Percentiles rank a stretch among this genome's conserved stretches.
Evolutionary conservation across 2,888 invertebrate genomes (phyloP).

Genomic region (Lobophora halterata): DNA sequence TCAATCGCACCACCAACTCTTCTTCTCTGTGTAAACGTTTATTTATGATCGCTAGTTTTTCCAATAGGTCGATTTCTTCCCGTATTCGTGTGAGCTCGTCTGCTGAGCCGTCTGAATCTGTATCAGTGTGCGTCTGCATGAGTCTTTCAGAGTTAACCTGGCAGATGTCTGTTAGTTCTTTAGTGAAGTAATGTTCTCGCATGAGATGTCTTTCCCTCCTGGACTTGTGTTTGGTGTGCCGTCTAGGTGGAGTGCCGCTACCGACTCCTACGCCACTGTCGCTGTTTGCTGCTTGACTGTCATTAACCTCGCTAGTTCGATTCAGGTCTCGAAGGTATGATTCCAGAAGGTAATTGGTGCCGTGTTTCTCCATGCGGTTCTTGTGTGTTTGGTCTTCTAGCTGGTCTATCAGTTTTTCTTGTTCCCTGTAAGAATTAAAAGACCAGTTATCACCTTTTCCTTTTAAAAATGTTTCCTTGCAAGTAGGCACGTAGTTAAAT

Average conservation of each 20-base stretch:
- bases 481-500: too few relatives aligned
- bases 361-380: slow-evolving; percentile 86
- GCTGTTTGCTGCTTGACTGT: slow-evolving; percentile 83
- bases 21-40: slow-evolving; percentile 87
- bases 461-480: too few relatives aligned
- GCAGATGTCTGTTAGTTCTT: slow-evolving; percentile 76
- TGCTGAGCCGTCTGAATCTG: slow-evolving; percentile 74
- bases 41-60: slow-evolving; percentile 87
- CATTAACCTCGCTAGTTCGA: slow-evolving; percentile 67
- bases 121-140: slow-evolving; percentile 67
- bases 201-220: slow-evolving; percentile 76
- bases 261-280: slow-evolving; percentile 86
- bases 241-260: slow-evolving; percentile 81
- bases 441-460: too few relatives aligned
- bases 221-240: slow-evolving; percentile 77
- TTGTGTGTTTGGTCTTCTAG: slow-evolving; percentile 90
- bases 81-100: slow-evolving; percentile 80
- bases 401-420: slow-evolving; percentile 89
- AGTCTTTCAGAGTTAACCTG: slow-evolving; percentile 76
- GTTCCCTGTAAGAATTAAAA: slow-evolving; percentile 74
- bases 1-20: slow-evolving; percentile 84
- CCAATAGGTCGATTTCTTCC: slow-evolving; percentile 86
- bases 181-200: slow-evolving; percentile 78
- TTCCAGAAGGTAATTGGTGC: slow-evolving; percentile 89
- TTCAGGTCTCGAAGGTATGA: slow-evolving; percentile 83